phyloP scores from a whole-genome alignment of 2,113 vertebrate species.

The Oncorhynchus nerka region DNA sequence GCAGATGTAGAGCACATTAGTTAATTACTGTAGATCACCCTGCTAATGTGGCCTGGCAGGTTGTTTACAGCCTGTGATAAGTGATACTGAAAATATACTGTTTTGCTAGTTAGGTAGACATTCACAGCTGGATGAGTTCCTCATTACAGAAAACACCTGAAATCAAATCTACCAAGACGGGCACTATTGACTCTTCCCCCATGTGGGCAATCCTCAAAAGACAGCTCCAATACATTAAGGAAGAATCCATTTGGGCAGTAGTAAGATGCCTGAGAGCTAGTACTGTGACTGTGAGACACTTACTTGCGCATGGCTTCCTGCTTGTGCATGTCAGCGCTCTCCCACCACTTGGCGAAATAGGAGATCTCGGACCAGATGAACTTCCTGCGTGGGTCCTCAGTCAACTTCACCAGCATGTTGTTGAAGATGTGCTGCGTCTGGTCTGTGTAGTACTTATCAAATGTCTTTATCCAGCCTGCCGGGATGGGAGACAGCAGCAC shows the following conservation, averaged over 20 bases:
- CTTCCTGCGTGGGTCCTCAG: slow-evolving; percentile 89
- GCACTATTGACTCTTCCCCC: too few relatives aligned
- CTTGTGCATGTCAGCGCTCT: slow-evolving; percentile 85
- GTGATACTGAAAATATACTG: too few relatives aligned
- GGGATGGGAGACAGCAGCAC: slow-evolving; percentile 8
- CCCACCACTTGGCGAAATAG: slow-evolving; percentile 97
- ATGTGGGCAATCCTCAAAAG: too few relatives aligned
- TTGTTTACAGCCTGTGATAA: too few relatives aligned
- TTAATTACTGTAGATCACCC: background rate
- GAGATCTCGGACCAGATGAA: slow-evolving; percentile 99
- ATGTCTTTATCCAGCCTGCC: slow-evolving; percentile 97
- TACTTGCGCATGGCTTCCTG: slow-evolving; percentile 86
- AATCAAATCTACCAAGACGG: too few relatives aligned
- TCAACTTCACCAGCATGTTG: slow-evolving; percentile 93
- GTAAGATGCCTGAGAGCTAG: too few relatives aligned
- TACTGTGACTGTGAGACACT: slow-evolving; percentile 37
- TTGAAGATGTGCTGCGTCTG: slow-evolving; percentile 98
- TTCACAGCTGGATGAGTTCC: too few relatives aligned
- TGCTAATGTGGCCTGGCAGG: too few relatives aligned
- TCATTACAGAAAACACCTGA: too few relatives aligned
- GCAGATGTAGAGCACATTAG: background rate
- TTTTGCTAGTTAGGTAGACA: too few relatives aligned
- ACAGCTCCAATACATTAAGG: too few relatives aligned
- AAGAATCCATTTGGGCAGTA: too few relatives aligned
- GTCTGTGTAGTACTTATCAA: slow-evolving; percentile 95